phyloP scores from a whole-genome alignment of 2,113 vertebrate genomes.

The Uropsilus gracilis region DNA sequence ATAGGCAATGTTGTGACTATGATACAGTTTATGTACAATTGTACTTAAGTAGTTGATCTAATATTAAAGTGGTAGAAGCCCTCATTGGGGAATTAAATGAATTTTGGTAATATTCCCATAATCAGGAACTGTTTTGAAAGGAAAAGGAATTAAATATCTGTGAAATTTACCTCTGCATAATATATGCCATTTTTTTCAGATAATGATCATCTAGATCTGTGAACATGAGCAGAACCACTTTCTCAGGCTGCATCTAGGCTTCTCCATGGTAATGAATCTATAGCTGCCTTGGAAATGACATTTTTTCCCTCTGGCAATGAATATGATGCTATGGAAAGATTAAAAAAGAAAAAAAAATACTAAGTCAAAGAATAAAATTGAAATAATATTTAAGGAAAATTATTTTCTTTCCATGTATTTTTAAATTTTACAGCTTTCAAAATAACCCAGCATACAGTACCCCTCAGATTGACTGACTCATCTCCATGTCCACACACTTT shows the following conservation, averaged over 20 bases:
- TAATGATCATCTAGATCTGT: background rate
- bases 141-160: background rate
- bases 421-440: conserved; percentile 85
- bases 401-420: conserved; percentile 85
- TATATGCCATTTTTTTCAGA: background rate
- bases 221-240: background rate
- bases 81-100: background rate
- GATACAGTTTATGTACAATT: background rate
- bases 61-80: background rate
- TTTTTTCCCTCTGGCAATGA: conserved; percentile 67
- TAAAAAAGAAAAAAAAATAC: conserved; percentile 83
- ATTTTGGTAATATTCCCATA: background rate
- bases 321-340: conserved; percentile 78
- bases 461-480: conserved; percentile 84
- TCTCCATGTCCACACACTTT: conserved; percentile 85
- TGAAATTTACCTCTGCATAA: background rate
- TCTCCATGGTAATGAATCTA: conserved; percentile 51
- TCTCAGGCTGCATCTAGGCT: conserved; percentile 73
- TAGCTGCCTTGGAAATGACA: conserved; percentile 73
- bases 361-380: conserved; percentile 83
- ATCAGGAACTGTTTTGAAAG: background rate
- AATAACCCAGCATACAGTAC: conserved; percentile 83
- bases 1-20: background rate
- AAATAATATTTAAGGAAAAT: conserved; percentile 86
- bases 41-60: background rate